Conservation (phyloP, 2,113 vertebrate genomes). For the Numida meleagris region DNA sequence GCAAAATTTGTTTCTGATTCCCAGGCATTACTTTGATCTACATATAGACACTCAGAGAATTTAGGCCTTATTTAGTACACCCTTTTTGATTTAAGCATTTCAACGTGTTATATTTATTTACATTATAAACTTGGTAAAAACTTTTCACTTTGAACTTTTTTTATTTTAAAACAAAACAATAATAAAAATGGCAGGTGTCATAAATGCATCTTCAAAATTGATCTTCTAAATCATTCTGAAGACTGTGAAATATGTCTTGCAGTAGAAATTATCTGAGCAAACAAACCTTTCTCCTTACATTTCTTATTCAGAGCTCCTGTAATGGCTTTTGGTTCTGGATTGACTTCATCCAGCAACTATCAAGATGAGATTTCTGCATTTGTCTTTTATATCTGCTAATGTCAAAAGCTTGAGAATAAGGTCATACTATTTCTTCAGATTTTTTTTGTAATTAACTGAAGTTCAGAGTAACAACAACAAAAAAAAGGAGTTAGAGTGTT, state of each 20-base stretch:
- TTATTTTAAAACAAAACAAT: background rate
- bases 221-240: background rate
- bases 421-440: background rate
- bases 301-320: background rate
- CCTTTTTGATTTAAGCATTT: background rate
- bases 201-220: background rate
- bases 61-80: background rate
- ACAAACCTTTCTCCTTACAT: background rate
- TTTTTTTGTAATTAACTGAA: background rate
- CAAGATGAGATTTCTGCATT: background rate
- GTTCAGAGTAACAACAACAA: background rate
- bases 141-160: background rate
- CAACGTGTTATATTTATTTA: background rate
- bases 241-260: background rate
- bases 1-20: background rate
- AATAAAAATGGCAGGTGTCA: background rate
- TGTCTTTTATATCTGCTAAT: background rate
- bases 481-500: background rate
- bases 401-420: background rate
- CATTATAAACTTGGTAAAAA: background rate
- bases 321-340: background rate
- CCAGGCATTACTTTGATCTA: background rate
- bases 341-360: background rate
- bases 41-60: background rate
- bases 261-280: background rate